These are phyloP conservation scores for Scolanthus callimorphus DNA, from an alignment of 92 coral and sea anemone genomes.

Conservation along the genomic window DNA sequence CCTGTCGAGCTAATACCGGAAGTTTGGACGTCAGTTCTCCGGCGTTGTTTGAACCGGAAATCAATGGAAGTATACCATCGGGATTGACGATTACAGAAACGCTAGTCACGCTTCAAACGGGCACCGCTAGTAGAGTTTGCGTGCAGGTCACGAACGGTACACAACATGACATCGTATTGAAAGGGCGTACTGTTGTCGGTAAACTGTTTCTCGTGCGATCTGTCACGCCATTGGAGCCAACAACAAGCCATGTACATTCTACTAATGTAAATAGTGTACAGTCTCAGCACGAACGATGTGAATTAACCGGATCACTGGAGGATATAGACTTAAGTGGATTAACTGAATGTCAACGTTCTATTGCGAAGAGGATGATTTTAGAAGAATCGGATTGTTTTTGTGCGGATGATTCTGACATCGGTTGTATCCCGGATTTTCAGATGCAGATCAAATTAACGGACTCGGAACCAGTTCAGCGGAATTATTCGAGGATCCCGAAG, in stretches of 20 bases:
- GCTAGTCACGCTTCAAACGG: conserved; percentile 30
- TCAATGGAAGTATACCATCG: conserved; percentile 30
- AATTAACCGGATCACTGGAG: conserved; percentile 30
- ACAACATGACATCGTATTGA: conserved; percentile 33
- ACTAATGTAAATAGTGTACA: neutral
- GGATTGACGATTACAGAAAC: conserved; percentile 50
- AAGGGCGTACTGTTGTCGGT: conserved; percentile 54
- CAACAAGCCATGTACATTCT: neutral
- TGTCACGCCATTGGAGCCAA: conserved; percentile 48
- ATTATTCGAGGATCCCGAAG: conserved; percentile 35
- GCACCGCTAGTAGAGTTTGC: conserved; percentile 33
- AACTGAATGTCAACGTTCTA: conserved; percentile 22
- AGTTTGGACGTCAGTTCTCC: conserved; percentile 30
- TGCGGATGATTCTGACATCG: conserved; percentile 39
- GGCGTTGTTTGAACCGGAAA: conserved; percentile 59
- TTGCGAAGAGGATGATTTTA: conserved; percentile 38
- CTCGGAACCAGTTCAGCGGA: conserved; percentile 37
- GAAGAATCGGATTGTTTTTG: conserved; percentile 63
- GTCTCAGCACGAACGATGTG: too few species aligned
- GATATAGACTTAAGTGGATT: conserved; percentile 37
- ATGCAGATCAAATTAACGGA: conserved; percentile 38
- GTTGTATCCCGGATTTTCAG: conserved; percentile 30
- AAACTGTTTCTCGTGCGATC: conserved; percentile 43
- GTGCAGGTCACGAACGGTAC: conserved; percentile 39
- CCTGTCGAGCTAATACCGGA: conserved; percentile 55